These are phyloP conservation scores for Lethrus apterus DNA, from an alignment of 1,140 invertebrate species.

Conservation along the genomic window DNA sequence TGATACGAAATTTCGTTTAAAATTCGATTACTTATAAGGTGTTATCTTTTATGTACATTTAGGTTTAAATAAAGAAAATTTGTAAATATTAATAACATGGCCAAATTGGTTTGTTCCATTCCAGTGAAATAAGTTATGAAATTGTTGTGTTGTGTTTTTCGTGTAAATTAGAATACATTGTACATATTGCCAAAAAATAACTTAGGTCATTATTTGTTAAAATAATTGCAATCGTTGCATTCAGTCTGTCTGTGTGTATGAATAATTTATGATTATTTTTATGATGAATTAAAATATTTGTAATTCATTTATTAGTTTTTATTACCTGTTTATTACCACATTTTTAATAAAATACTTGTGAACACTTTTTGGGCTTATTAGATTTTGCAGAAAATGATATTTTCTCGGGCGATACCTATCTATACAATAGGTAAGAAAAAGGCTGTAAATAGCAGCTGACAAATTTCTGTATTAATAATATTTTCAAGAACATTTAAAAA, in stretches of 20 bases:
- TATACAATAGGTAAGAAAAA: too few relatives aligned
- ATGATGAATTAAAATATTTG: constrained; percentile 37
- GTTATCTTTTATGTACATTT: constrained; percentile 10
- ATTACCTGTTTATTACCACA: too few relatives aligned
- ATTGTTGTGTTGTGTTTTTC: constrained; percentile 36
- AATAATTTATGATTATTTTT: constrained; percentile 39
- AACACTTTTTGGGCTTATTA: too few relatives aligned
- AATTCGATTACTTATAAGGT: constrained; percentile 1
- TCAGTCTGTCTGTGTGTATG: constrained; percentile 34
- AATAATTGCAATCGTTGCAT: constrained; percentile 24
- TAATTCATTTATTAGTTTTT: constrained; percentile 22
- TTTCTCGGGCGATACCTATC: too few relatives aligned
- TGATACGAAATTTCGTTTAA: constrained; percentile 4
- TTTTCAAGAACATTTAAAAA: too few relatives aligned
- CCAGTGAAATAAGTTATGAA: constrained; percentile 31
- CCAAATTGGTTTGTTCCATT: constrained; percentile 30
- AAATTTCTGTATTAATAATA: too few relatives aligned
- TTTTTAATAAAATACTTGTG: too few relatives aligned
- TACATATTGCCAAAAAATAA: constrained; percentile 38
- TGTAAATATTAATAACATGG: constrained; percentile 24
- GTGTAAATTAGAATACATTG: constrained; percentile 33
- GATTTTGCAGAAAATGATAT: too few relatives aligned
- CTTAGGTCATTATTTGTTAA: constrained; percentile 33
- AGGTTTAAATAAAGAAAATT: constrained; percentile 17
- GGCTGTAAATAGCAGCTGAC: too few relatives aligned